Conservation (phyloP, 2,797 vertebrate genomes). For the Danio tinwini region DNA sequence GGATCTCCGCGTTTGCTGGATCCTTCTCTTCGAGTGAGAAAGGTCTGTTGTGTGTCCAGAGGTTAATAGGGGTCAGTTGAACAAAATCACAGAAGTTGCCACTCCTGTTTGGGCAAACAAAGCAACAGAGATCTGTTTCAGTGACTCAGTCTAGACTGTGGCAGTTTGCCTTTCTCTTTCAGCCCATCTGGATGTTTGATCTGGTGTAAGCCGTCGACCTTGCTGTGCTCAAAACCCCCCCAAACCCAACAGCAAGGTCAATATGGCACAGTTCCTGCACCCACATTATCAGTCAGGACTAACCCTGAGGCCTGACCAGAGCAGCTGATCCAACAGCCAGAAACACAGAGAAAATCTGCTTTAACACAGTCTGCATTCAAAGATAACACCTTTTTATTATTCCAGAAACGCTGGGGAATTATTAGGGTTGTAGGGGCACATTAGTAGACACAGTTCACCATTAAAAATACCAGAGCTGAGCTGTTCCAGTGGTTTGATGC, state of each 20-base stretch:
- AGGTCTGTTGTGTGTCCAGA: conserved; percentile 51
- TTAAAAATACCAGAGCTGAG: conserved; percentile 23
- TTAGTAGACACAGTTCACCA: conserved; percentile 20
- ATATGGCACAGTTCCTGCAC: conserved; percentile 70
- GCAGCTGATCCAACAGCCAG: conserved; percentile 64
- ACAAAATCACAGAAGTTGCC: conserved; percentile 57
- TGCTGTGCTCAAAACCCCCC: conserved; percentile 44
- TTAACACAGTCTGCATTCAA: conserved; percentile 38
- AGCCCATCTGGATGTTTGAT: conserved; percentile 76
- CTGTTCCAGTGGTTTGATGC: conserved; percentile 23
- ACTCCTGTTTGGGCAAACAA: conserved; percentile 53
- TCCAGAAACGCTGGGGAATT: conserved; percentile 45
- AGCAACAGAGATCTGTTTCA: conserved; percentile 60
- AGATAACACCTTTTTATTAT: conserved; percentile 57
- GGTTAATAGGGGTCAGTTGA: conserved; percentile 65
- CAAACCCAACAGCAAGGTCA: conserved; percentile 70
- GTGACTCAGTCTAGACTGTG: conserved; percentile 60
- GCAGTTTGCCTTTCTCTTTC: conserved; percentile 58
- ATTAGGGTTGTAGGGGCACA: conserved; percentile 39
- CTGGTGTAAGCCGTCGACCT: conserved; percentile 64
- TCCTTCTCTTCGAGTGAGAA: conserved; percentile 29
- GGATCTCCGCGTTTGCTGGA: conserved; percentile 31
- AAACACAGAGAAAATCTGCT: conserved; percentile 43
- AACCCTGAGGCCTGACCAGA: conserved; percentile 50
- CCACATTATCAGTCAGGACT: conserved; percentile 59